Evolutionary conservation across 2,113 vertebrate genomes (phyloP).

Genomic region (Heteronetta atricapilla): DNA sequence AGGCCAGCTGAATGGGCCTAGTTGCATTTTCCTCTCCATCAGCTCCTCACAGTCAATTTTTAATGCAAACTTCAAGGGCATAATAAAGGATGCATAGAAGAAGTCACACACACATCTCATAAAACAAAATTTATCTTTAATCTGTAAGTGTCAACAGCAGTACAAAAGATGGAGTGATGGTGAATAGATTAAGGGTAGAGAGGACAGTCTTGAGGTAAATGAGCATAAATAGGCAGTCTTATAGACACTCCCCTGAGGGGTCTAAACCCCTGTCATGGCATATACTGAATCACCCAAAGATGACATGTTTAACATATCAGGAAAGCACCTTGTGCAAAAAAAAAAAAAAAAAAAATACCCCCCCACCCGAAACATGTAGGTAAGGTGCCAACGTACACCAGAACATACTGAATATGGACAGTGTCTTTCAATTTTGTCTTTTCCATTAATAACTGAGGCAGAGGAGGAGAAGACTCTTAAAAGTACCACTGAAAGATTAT

Average conservation of each 20-base stretch:
- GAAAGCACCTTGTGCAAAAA: constrained; percentile 89
- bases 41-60: not conserved
- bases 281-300: constrained; percentile 87
- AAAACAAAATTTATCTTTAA: constrained; percentile 99
- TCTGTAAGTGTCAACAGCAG: constrained; percentile 99
- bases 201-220: constrained; percentile 99
- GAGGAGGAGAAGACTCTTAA: constrained; percentile 88
- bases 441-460: constrained; percentile 90
- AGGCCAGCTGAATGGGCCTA: not conserved
- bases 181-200: constrained; percentile 96
- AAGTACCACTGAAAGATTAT: constrained; percentile 91
- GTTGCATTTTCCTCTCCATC: not conserved
- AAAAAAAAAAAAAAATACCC: constrained; percentile 69
- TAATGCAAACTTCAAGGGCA: not conserved
- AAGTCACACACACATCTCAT: constrained; percentile 78
- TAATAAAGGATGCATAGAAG: constrained; percentile 56
- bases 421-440: constrained; percentile 86
- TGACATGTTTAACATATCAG: constrained; percentile 90
- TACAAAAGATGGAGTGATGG: constrained; percentile 99
- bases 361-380: constrained; percentile 77
- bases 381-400: constrained; percentile 87
- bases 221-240: constrained; percentile 97
- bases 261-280: constrained; percentile 83
- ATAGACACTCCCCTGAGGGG: constrained; percentile 84
- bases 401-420: constrained; percentile 79